Percentiles rank a stretch among this genome's conserved stretches.
These are phyloP conservation scores for Meteorus colon DNA, from an alignment of 2,888 invertebrate genomes.

Conservation along the genomic window DNA sequence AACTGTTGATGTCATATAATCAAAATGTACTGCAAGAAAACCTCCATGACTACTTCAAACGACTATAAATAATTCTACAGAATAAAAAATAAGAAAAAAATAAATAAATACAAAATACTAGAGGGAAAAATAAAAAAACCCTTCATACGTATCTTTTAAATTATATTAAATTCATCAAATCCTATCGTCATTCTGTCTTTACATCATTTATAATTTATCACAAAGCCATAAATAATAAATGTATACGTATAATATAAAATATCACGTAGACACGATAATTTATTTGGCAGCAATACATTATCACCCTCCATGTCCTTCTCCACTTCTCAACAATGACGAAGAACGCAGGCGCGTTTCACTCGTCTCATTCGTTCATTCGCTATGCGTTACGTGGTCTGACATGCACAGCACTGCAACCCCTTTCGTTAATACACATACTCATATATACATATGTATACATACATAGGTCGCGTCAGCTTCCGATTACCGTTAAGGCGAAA, in stretches of 20 bases:
- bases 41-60: too few species aligned
- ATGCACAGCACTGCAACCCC: background rate
- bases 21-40: too few species aligned
- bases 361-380: background rate
- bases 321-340: background rate
- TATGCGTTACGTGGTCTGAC: background rate
- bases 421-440: background rate
- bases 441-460: background rate
- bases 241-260: slow-evolving; percentile 7
- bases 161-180: too few species aligned
- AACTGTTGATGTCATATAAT: too few species aligned
- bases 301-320: background rate
- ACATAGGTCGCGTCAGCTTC: slow-evolving; percentile 22
- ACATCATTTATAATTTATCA: background rate
- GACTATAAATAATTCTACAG: too few species aligned
- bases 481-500: slow-evolving; percentile 41
- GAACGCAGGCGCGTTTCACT: background rate
- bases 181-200: too few species aligned
- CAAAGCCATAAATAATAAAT: slow-evolving; percentile 1
- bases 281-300: slow-evolving; percentile 8
- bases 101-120: too few species aligned
- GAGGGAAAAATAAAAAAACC: too few species aligned
- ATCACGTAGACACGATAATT: slow-evolving; percentile 4
- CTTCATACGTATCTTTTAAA: too few species aligned
- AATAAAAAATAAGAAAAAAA: too few species aligned